Conservation (phyloP, 2,888 invertebrate genomes). For the Leptogaster cylindrica region DNA sequence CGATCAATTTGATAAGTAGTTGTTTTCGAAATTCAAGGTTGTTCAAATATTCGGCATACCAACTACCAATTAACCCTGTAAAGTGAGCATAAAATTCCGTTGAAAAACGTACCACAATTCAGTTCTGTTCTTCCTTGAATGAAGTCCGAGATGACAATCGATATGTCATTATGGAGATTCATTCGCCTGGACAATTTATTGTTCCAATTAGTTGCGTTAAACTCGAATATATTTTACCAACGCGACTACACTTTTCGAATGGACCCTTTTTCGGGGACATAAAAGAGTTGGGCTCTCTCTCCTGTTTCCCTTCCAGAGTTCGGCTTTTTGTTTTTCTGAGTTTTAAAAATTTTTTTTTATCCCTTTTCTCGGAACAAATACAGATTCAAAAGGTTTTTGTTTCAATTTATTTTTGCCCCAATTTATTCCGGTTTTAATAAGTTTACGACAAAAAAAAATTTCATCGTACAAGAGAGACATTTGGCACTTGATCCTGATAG, state of each 20-base stretch:
- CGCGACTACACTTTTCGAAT: constrained; percentile 21
- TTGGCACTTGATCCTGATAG: constrained; percentile 24
- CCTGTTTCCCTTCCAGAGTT: background rate
- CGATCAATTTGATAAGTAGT: no score
- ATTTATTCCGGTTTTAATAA: constrained; percentile 16
- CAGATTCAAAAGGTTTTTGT: background rate
- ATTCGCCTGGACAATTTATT: constrained; percentile 43
- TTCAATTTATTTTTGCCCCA: constrained; percentile 14
- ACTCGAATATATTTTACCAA: constrained; percentile 44
- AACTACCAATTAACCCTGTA: constrained; percentile 35
- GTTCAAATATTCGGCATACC: constrained; percentile 20
- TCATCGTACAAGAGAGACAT: no score
- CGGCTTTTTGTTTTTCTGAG: no score
- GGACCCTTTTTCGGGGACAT: constrained; percentile 35
- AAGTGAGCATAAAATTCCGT: constrained; percentile 24
- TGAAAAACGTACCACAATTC: constrained; percentile 17
- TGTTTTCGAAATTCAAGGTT: no score
- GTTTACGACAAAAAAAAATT: no score
- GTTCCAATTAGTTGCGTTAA: constrained; percentile 45
- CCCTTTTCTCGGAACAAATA: background rate
- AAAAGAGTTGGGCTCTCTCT: constrained; percentile 13
- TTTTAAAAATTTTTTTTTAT: constrained; percentile 20
- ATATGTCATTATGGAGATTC: constrained; percentile 45
- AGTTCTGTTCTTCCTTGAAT: constrained; percentile 3
- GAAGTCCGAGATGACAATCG: constrained; percentile 41